Base-by-base conservation (phyloP, 2,888 invertebrate genomes). In the Atrina japonica region DNA sequence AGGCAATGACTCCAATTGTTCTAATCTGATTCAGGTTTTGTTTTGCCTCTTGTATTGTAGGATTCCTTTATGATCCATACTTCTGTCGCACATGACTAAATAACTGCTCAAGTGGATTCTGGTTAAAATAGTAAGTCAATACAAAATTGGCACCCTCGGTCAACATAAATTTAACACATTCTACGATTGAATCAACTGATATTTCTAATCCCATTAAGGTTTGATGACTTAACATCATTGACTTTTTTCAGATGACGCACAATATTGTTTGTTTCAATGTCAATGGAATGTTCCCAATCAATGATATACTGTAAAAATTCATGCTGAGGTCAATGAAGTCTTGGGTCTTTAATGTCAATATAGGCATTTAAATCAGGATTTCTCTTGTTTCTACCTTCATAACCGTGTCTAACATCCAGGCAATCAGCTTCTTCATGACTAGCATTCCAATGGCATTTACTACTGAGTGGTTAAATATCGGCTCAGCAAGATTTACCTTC, bases 51-150 rank as follows among this genome's bases (percentile, higher is more conserved):
- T 70, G 27, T 14, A 76, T 41, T 3, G 66, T 70, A 18, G 73
- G 73, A 53, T 74, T 76, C 0, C 35, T 59, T 16, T 66, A 56
- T 1, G 23, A 47, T 23, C 56, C 66, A 18, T 21, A 45, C 47
- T 23, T 47, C 11, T 66, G 56, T 35, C 73, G 7, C 9, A 61
- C 58, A 14, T 61, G 66, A 7, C 73, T 70, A 58, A 77, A 77
- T 21, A 73, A 69, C 43, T 73, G 72, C 35, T 75, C 73, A 0
- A 73, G 18, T 3, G 75, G 59, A 18, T 75, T 75, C 30, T 73
- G 68, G 21, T 72, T 72, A 35, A 77, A 75, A 2, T 43, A 25
- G 16, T 75, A 45, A 6, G 74, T 76, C n/a, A 74, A 40, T 0
- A 75, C 52, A 56, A 69, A 75, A 11, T 27, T 16, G 47, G 65